Evolutionary conservation across 2,888 invertebrate genomes (phyloP).

Genomic region (Plemyria rubiginata): DNA sequence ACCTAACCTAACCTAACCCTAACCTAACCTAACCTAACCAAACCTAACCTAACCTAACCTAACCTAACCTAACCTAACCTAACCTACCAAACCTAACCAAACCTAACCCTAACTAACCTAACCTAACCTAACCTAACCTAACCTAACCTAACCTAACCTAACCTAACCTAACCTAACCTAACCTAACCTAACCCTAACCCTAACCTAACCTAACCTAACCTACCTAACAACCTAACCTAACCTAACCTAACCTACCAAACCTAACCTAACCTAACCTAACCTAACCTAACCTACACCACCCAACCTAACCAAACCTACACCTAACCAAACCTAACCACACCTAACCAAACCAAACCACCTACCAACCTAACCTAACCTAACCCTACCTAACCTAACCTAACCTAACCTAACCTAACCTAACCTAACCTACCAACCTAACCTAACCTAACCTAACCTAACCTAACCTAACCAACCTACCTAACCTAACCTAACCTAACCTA

Average conservation of each 20-base stretch:
- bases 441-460: slow-evolving; percentile 48
- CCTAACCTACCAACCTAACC: slow-evolving; percentile 43
- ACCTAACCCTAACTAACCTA: slow-evolving; percentile 33
- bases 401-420: slow-evolving; percentile 38
- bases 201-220: slow-evolving; percentile 9
- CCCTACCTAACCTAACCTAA: slow-evolving; percentile 40
- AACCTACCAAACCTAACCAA: slow-evolving; percentile 24
- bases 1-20: slow-evolving; percentile 38
- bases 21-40: slow-evolving; percentile 13
- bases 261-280: slow-evolving; percentile 40
- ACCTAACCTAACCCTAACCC: slow-evolving; percentile 31
- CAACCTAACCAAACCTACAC: slow-evolving; percentile 35
- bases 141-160: slow-evolving; percentile 33
- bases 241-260: slow-evolving; percentile 25
- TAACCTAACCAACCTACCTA: slow-evolving; percentile 47
- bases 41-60: too few species aligned
- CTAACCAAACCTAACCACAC: slow-evolving; percentile 39
- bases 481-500: slow-evolving; percentile 48
- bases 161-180: slow-evolving; percentile 28
- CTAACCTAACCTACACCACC: slow-evolving; percentile 41
- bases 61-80: slow-evolving; percentile 7
- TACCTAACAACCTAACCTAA: slow-evolving; percentile 16
- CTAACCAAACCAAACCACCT: slow-evolving; percentile 43
- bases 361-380: slow-evolving; percentile 29
- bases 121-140: slow-evolving; percentile 37